A percentile compares a stretch with the other conserved stretches of the same genome.
Conservation (phyloP, 1,140 invertebrate genomes). For the Yoshiicerus persimilis region DNA sequence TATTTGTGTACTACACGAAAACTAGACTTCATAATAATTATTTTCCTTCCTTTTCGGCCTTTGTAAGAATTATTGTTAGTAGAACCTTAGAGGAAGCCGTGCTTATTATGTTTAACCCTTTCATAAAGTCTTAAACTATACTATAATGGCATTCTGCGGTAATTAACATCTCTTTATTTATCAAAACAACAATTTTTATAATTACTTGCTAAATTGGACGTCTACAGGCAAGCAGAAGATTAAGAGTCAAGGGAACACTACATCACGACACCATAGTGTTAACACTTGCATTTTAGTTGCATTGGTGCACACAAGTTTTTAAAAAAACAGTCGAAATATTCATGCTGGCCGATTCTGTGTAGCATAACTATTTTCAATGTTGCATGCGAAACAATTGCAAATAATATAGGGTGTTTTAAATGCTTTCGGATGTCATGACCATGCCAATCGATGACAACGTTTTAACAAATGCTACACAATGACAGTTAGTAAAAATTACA, state of each 20-base stretch:
- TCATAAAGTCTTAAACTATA: not conserved
- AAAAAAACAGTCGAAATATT: no score
- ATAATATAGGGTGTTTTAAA: no score
- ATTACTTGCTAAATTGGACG: not conserved
- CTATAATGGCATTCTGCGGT: not conserved
- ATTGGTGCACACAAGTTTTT: not conserved
- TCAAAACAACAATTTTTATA: not conserved
- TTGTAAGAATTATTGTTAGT: not conserved
- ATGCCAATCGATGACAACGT: no score
- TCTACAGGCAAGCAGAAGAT: not conserved
- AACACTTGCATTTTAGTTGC: not conserved
- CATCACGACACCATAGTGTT: not conserved
- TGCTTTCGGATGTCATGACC: no score
- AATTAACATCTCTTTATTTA: not conserved
- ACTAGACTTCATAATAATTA: not conserved
- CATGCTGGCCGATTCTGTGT: no score
- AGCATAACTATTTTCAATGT: no score
- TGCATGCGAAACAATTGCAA: no score
- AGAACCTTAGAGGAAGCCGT: not conserved
- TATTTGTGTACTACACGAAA: not conserved
- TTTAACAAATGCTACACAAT: no score
- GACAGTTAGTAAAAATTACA: no score
- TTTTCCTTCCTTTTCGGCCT: not conserved
- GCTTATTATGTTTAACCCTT: not conserved
- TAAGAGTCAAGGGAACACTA: not conserved